These are phyloP conservation scores for Colletes collaris DNA, from an alignment of 2,888 invertebrate species.

Conservation along the genomic window DNA sequence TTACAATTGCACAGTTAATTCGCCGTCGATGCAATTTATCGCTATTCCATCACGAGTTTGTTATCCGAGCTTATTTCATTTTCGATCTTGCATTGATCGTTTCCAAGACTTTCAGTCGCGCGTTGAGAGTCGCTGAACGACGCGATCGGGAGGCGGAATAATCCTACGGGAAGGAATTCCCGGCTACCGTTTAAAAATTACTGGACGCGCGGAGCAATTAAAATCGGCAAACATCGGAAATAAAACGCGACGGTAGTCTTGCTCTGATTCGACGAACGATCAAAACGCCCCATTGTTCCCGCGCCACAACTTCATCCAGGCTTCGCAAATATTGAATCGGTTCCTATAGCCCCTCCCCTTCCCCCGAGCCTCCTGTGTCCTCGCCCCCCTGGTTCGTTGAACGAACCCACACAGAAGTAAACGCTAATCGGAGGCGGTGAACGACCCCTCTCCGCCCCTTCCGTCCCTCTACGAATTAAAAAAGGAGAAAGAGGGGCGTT, in stretches of 20 bases:
- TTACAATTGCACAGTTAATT: too few relatives aligned
- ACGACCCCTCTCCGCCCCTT: neutral
- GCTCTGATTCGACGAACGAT: conserved; percentile 18
- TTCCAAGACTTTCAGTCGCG: too few relatives aligned
- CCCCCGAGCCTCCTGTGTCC: neutral
- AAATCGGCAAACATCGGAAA: conserved; percentile 14
- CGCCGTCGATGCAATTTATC: too few relatives aligned
- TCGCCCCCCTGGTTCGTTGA: neutral
- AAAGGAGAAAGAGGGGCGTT: neutral
- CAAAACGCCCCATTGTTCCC: conserved; percentile 16
- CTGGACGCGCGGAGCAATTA: conserved; percentile 9
- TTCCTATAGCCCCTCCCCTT: neutral
- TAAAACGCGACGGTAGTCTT: conserved; percentile 27
- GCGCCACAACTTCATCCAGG: conserved; percentile 26
- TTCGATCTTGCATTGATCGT: neutral
- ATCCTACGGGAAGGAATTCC: neutral
- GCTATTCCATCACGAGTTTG: too few relatives aligned
- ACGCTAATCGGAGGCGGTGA: conserved; percentile 30
- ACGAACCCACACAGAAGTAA: conserved; percentile 20
- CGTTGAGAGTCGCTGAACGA: too few relatives aligned
- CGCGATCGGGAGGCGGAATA: too few relatives aligned
- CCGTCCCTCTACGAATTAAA: conserved; percentile 5
- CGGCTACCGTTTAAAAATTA: neutral
- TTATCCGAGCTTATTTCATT: too few relatives aligned
- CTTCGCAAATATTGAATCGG: conserved; percentile 43